A percentile compares a stretch with the other conserved stretches of the same genome.
Evolutionary conservation across 2,797 vertebrate species (phyloP).

Genomic region (Loriculus beryllinus): DNA sequence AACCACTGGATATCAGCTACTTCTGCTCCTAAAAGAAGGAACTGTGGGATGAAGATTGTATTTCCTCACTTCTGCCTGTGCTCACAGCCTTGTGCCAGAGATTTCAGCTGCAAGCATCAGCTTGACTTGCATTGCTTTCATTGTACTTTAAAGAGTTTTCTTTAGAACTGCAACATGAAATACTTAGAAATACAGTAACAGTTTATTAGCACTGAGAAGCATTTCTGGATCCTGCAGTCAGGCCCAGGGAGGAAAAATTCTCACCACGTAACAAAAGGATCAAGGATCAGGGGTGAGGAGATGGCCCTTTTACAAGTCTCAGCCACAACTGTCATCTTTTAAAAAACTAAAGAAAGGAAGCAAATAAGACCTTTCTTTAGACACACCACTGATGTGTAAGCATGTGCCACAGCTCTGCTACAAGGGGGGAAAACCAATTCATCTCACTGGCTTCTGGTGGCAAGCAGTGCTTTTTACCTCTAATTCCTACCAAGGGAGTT

Average conservation of each 20-base stretch:
- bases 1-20: not conserved
- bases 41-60: not conserved
- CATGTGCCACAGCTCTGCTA: not conserved
- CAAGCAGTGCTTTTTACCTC: not conserved
- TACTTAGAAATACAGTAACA: not conserved
- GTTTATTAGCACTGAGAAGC: not conserved
- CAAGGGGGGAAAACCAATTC: not conserved
- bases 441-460: rapidly evolving
- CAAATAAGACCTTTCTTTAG: not conserved
- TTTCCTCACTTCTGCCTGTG: not conserved
- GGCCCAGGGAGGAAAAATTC: not conserved
- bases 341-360: not conserved
- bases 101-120: constrained; percentile 21
- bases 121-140: constrained; percentile 26
- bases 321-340: not conserved
- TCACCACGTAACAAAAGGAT: not conserved
- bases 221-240: not conserved
- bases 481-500: not conserved
- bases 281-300: not conserved
- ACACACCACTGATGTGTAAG: not conserved
- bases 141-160: constrained; percentile 1
- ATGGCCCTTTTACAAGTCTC: not conserved
- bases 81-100: not conserved
- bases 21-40: not conserved
- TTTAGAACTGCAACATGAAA: constrained; percentile 11